Evolutionary conservation across 2,888 invertebrate species (phyloP).

Genomic region (Ctena decussata): DNA sequence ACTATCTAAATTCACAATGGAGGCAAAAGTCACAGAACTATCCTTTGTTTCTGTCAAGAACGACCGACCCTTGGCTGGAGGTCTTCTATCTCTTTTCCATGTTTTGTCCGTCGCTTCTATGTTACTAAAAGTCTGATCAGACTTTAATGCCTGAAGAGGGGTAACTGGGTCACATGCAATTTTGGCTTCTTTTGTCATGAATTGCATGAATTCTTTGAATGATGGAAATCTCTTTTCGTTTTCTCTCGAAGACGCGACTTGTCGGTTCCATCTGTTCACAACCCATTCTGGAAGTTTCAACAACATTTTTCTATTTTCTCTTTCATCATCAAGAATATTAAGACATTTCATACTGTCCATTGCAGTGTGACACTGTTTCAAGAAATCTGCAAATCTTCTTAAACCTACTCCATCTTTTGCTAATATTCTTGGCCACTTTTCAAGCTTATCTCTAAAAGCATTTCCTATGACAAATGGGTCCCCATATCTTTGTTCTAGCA

Average conservation of each 20-base stretch:
- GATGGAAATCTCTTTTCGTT: constrained; percentile 28
- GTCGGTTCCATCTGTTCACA: constrained; percentile 34
- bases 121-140: not conserved
- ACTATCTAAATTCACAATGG: not conserved
- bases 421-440: constrained; percentile 57
- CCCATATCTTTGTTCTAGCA: constrained; percentile 60
- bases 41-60: not conserved
- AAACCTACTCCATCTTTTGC: constrained; percentile 32
- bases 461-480: constrained; percentile 51
- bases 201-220: constrained; percentile 47
- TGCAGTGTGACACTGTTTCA: constrained; percentile 49
- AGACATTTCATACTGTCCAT: constrained; percentile 34
- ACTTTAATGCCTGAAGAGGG: constrained; percentile 26
- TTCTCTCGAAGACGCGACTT: constrained; percentile 20
- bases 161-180: constrained; percentile 62
- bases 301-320: constrained; percentile 60
- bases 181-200: constrained; percentile 53
- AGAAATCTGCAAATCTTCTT: constrained; percentile 49
- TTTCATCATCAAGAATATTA: constrained; percentile 41
- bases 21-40: not conserved
- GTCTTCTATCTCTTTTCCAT: not conserved
- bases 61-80: not conserved
- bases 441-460: constrained; percentile 59
- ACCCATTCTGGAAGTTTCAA: constrained; percentile 60
- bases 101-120: not conserved